Evolutionary conservation across 2,797 vertebrate species (phyloP), one percentile per base, ranked within the genome.

Genomic region (Myiotriccus ornatus): DNA sequence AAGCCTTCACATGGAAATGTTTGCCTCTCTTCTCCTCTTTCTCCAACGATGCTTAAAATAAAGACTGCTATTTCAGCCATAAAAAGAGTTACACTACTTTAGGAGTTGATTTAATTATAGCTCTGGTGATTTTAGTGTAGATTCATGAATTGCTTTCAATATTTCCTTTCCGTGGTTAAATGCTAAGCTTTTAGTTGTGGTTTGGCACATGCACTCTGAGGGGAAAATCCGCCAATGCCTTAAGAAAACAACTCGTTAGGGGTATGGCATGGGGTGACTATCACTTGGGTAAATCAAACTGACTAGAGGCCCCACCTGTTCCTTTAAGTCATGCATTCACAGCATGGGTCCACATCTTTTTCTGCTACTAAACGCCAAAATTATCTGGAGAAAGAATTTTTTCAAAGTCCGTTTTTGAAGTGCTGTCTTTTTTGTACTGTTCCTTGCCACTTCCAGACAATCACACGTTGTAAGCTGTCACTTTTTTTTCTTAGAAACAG

Each of bases 91-190:
- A 34, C 10, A 1, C 41, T 64, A 9, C 70, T 73, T 78, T 34
- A 84, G 73, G 70, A 21, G 53, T 20, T 34, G 82, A 23, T 86
- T 90, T 91, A 91, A 93, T 91, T 89, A 81, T n/a, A 91, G 63
- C 83, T 64, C 56, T 53, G 32, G 37, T 53, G 78, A 21, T 81
- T 82, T 71, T 53, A 57, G 23, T 14, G 27, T 47, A 46, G 67
- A 46, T 20, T 87, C 50, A 23, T 13, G 52, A 71, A 30, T 43
- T 19, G 68, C 87, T 88, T 75, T 89, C 30, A 59, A 84, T 46
- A 57, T 74, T 90, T 56, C 43, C 70, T 32, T 89, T 91, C 87
- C 24, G 4, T 67, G 34, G 62, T 62, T 60, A 86, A 71, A 84
- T 22, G 35, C 60, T 55, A 81, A 76, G 59, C 73, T 70, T 82